Base-by-base conservation (phyloP, 2,888 invertebrate genomes). In the Pseudococcus viburni region DNA sequence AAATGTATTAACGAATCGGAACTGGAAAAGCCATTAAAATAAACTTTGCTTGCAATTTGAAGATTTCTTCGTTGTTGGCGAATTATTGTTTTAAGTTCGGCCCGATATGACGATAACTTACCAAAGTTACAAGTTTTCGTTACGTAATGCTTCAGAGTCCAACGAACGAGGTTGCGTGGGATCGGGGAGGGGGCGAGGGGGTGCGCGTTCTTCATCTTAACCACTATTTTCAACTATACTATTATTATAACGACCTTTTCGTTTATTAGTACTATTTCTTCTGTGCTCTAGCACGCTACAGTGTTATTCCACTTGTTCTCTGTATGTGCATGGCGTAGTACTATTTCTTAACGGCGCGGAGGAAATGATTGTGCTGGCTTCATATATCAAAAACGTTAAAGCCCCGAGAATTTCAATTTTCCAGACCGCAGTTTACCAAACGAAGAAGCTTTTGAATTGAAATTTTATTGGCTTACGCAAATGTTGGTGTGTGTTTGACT, bases 61-160 rank as follows among this genome's bases (percentile, higher is more conserved):
- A 87, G 87, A 87, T 87, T 87, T 87, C 87, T 73, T 87, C 87
- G 87, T 87, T 87, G 87, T 87, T 87, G 87, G 87, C 87, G 87
- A 87, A 87, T 87, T 87, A 87, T 87, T 87, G 87, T 87, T 87
- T 87, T 77, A 87, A 87, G 80, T 87, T 87, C 73, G 87, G 87
- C 87, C 77, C 77, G 87, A 87, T 87, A 87, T 87, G 77, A 87
- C 87, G 87, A 87, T 87, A 87, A 87, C 73, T 87, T 87, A 73
- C 77, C 19, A 77, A 87, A 87, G 87, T 87, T 87, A 87, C 87
- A 87, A 87, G 73, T 87, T 87, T 73, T 46, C 87, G 73, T 73
- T 86, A 77, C 51, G 51, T 51, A 51, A 51, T 51, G 51, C 51
- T 51, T 51, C 51, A 51, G 51, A 51, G 51, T 51, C 51, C 51